Conservation (phyloP, 2,797 vertebrate genomes). For the Platalea minor region DNA sequence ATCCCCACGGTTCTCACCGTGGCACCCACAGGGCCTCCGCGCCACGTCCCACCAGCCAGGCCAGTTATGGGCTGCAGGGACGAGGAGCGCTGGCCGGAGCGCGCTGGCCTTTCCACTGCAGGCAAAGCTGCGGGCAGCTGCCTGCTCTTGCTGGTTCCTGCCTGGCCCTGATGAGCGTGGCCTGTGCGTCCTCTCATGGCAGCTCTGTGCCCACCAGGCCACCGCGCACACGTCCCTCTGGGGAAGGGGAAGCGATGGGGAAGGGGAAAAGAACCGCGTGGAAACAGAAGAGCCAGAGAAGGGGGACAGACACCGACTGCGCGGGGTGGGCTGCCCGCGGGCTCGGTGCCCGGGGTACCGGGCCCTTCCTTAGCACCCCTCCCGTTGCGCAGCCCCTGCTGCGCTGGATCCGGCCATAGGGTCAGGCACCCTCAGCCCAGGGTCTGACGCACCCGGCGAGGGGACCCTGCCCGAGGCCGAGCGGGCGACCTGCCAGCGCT, state of each 20-base stretch:
- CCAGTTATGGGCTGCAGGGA: rapidly evolving
- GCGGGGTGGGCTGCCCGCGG: rapidly evolving
- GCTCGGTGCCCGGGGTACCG: rapidly evolving
- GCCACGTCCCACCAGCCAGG: rapidly evolving
- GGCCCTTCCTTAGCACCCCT: not conserved
- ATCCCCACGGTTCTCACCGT: rapidly evolving
- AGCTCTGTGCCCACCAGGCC: rapidly evolving
- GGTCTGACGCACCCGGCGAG: no score
- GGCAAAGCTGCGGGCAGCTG: not conserved
- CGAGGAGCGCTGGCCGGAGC: rapidly evolving
- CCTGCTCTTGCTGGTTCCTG: not conserved
- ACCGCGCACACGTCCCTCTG: not conserved
- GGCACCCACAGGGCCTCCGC: rapidly evolving
- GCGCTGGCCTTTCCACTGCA: rapidly evolving
- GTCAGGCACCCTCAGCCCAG: not conserved
- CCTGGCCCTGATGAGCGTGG: rapidly evolving
- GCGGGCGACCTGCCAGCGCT: not conserved
- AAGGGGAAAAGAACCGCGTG: rapidly evolving
- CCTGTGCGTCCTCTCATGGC: rapidly evolving
- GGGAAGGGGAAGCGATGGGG: not conserved
- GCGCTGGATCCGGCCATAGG: not conserved
- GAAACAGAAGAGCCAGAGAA: not conserved
- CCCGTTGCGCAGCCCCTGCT: not conserved
- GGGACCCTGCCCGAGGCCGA: not conserved
- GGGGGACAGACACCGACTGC: rapidly evolving